Evolutionary conservation across 2,888 invertebrate species (phyloP), one percentile per base, ranked within the genome.

Genomic region (Drosophila borealis): DNA sequence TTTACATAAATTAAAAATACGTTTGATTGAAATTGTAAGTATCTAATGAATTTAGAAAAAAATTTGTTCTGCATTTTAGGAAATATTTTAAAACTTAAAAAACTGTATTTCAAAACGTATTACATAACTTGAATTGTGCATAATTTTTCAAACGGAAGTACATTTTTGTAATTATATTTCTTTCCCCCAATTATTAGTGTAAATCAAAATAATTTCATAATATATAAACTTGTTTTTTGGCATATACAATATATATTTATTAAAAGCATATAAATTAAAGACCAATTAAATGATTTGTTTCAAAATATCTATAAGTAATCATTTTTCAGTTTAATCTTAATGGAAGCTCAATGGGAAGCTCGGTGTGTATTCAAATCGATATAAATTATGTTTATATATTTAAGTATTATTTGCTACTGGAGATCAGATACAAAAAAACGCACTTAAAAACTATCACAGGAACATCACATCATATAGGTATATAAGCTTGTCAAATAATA

Each of bases 361-460:
- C 77, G 50, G 41, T 17, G 11, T 50, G 61, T 54, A 25, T 44
- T 37, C 11, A 39, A 21, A 49, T 39, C 13, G 33, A 55, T 62
- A 79, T 73, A 73, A 79, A 55, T 69, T 66, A 72, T 48, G 19
- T 48, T 44, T 41, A 57, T 41, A 57, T 34, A 49, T 53, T 41
- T 70, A 36, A 17, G 53, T 33, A 54, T 44, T 71, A 68, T 67
- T 39, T 29, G 14, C 69, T 82, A 86, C 5, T 63, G 74, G 90
- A 90, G 89, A 90, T 90, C 89, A 79, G 62, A 65, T 53, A 74
- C 57, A 73, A 56, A 77, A 57, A 83, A 63, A 69, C 62, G 46
- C 57, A 78, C 90, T 91, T 91, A 91, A 81, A 77, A 90, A 89
- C 91, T 91, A 91, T 91, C 91, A 91, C 91, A 91, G 91, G 80